Evolutionary conservation across 1,140 invertebrate species (phyloP).

Genomic region (Sitophilus oryzae): DNA sequence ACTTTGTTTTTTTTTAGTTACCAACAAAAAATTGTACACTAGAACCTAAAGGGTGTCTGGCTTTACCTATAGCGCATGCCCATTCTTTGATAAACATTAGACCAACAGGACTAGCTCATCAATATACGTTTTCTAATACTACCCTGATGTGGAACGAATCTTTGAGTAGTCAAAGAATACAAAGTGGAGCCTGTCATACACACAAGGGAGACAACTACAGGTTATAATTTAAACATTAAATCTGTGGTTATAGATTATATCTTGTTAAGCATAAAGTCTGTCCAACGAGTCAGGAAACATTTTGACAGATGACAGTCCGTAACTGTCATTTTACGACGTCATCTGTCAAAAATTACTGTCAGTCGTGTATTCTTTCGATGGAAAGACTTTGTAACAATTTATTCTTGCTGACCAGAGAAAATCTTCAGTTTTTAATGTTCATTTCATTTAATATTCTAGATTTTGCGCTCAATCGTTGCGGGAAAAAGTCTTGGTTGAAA

Average conservation of each 20-base stretch:
- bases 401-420: no score
- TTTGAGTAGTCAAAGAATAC: constrained; percentile 50
- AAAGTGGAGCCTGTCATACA: constrained; percentile 46
- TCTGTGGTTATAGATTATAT: no score
- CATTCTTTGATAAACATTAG: constrained; percentile 55
- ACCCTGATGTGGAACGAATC: constrained; percentile 62
- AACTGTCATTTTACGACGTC: no score
- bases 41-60: constrained; percentile 45
- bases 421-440: neutral
- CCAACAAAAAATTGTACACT: constrained; percentile 34
- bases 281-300: no score
- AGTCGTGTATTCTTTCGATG: no score
- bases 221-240: no score
- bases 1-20: constrained; percentile 22
- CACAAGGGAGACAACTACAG: constrained; percentile 44
- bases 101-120: constrained; percentile 35
- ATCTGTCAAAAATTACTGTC: no score
- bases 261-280: no score
- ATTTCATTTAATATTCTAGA: constrained; percentile 45
- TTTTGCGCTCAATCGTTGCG: constrained; percentile 73
- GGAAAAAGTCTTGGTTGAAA: constrained; percentile 73
- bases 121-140: constrained; percentile 56
- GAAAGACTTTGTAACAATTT: no score
- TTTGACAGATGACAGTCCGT: no score
- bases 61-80: constrained; percentile 60